These are phyloP conservation scores for Chrysomallon squamiferum DNA, from an alignment of 1,140 invertebrate species.

Conservation along the genomic window DNA sequence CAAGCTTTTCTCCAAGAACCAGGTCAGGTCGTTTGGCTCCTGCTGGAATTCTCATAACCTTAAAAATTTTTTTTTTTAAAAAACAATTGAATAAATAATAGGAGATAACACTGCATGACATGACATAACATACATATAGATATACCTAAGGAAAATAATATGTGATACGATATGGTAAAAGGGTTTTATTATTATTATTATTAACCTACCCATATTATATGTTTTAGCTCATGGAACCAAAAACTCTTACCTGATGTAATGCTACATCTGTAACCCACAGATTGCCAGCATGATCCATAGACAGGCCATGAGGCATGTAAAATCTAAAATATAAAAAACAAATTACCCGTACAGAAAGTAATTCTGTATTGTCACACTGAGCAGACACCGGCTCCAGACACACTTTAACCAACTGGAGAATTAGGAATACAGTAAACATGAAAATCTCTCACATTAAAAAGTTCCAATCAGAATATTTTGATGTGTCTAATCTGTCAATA, in stretches of 20 bases:
- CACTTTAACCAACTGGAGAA: background rate
- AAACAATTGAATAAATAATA: background rate
- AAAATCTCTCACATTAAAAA: background rate
- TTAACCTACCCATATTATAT: too few relatives aligned
- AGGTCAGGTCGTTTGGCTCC: constrained; percentile 68
- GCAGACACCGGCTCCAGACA: background rate
- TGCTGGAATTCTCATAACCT: constrained; percentile 73
- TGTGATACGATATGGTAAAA: too few relatives aligned
- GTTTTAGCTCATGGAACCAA: too few relatives aligned
- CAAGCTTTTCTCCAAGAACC: constrained; percentile 81
- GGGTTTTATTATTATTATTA: too few relatives aligned
- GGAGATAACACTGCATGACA: background rate
- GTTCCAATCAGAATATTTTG: background rate
- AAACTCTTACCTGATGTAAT: constrained; percentile 87
- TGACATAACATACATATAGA: background rate
- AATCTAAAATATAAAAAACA: constrained; percentile 71
- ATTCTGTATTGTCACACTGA: constrained; percentile 7
- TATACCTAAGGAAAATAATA: background rate
- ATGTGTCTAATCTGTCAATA: too few relatives aligned
- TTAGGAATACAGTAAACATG: background rate
- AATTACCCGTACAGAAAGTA: constrained; percentile 4
- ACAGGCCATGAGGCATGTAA: constrained; percentile 95
- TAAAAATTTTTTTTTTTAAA: background rate
- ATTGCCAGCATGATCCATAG: constrained; percentile 86
- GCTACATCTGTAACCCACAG: constrained; percentile 96